Base-by-base conservation (phyloP, 1,140 invertebrate species). In the Eciton burchellii region DNA sequence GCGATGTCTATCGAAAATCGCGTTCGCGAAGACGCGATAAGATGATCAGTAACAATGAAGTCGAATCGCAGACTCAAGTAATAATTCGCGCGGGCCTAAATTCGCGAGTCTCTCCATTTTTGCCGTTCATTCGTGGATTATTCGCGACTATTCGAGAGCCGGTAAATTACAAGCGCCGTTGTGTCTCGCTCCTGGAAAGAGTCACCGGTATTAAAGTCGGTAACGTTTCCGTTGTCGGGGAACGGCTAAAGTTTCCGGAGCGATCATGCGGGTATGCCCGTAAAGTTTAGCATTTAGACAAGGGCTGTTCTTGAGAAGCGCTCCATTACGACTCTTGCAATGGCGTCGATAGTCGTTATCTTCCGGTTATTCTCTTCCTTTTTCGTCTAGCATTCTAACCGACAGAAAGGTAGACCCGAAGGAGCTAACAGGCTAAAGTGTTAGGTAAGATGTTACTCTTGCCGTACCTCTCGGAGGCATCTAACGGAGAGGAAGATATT, bases 311-410 rank as follows among this genome's bases (percentile, higher is more conserved):
- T 73, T 45, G 21, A 45, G 47, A 68, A 87, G 72, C 52, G 88
- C 86, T 90, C 90, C 89, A 88, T 90, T 91, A 91, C 87, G 86
- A 84, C 86, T 85, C 86, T 84, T 84, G 43, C 88, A 66, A 84
- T 74, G 83, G 88, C 87, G 86, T 91, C 90, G 90, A 91, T 90
- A 90, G 90, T 89, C 89, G 89, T 91, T 91, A 91, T 89, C 88
- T 87, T 82, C 9, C 68, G 56, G 66, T 84, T 85, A 86, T 87
- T 85, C 84, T 72, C 79, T 85, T 88, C 82, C 89, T 85, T 86
- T 89, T 84, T 86, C 85, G 57, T 60, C 82, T 77, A 29, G 26
- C 73, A 66, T 29, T 79, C 79, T 45, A 60, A 62, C 57, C 45
- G 12, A 45, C 49, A 43, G 63, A 56, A 26, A 29, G 49, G 62